Evolutionary conservation across 2,888 invertebrate species (phyloP).

Genomic region (Cheilosia pagana): DNA sequence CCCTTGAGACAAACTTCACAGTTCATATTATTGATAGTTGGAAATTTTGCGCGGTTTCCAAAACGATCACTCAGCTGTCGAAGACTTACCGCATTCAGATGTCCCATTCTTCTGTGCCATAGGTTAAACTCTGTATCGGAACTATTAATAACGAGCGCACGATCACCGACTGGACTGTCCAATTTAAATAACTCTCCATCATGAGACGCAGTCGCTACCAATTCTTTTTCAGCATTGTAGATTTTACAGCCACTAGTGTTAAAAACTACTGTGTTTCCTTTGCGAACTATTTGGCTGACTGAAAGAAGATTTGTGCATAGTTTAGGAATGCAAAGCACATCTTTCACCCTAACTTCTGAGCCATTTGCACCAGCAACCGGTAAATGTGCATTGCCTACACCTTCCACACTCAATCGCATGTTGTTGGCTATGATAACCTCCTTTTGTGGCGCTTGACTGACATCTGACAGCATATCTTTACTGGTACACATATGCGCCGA

Average conservation of each 20-base stretch:
- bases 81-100: not conserved
- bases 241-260: not conserved
- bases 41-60: too few relatives aligned
- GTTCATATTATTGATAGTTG: too few relatives aligned
- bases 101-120: not conserved
- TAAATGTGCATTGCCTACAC: not conserved
- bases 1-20: too few relatives aligned
- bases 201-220: slow-evolving; percentile 1
- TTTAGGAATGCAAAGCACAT: slow-evolving; percentile 10
- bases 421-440: not conserved
- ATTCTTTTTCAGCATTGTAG: not conserved
- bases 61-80: not conserved
- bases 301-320: slow-evolving; percentile 11
- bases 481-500: too few relatives aligned
- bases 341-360: not conserved
- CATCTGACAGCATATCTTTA: too few relatives aligned
- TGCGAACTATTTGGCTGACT: slow-evolving; percentile 19
- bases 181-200: not conserved
- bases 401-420: not conserved
- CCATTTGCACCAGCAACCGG: not conserved
- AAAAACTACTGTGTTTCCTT: slow-evolving; percentile 13
- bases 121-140: not conserved
- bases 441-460: not conserved
- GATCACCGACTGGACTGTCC: not conserved
- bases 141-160: not conserved